Evolutionary conservation across 2,797 vertebrate species (phyloP).

Genomic region (Salarias fasciatus): DNA sequence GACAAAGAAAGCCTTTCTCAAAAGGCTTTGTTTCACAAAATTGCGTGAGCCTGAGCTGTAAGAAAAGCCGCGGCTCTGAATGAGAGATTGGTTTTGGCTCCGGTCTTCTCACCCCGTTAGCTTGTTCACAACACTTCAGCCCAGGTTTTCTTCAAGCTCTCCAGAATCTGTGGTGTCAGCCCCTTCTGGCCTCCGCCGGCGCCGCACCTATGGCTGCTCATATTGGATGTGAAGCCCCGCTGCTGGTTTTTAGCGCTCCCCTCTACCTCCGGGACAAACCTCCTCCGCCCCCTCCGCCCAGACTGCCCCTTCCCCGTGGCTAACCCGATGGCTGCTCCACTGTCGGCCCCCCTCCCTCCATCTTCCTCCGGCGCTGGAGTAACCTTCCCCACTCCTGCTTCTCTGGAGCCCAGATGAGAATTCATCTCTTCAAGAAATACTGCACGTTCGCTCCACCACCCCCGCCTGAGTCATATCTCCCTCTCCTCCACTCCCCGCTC

Average conservation of each 20-base stretch:
- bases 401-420: conserved; percentile 20
- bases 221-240: conserved; percentile 24
- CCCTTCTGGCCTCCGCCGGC: conserved; percentile 7
- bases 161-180: conserved; percentile 35
- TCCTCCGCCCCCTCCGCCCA: conserved; percentile 8
- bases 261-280: conserved; percentile 22
- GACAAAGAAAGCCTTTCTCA: conserved; percentile 22
- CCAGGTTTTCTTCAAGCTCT: conserved; percentile 45
- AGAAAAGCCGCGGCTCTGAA: conserved; percentile 42
- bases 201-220: conserved; percentile 24
- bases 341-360: conserved; percentile 39
- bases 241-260: conserved; percentile 9
- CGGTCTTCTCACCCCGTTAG: conserved; percentile 54
- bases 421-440: conserved; percentile 21
- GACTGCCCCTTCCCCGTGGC: conserved; percentile 25
- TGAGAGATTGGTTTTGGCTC: conserved; percentile 59
- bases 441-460: conserved; percentile 2
- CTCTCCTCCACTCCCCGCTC: background rate
- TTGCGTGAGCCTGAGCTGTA: conserved; percentile 47
- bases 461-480: conserved; percentile 2
- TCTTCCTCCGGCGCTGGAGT: conserved; percentile 15
- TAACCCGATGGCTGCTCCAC: conserved; percentile 39
- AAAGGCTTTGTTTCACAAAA: conserved; percentile 45
- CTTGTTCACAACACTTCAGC: conserved; percentile 41
- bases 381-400: conserved; percentile 43